phyloP scores from a whole-genome alignment of 2,113 vertebrate genomes.

The Argyrosomus japonicus region DNA sequence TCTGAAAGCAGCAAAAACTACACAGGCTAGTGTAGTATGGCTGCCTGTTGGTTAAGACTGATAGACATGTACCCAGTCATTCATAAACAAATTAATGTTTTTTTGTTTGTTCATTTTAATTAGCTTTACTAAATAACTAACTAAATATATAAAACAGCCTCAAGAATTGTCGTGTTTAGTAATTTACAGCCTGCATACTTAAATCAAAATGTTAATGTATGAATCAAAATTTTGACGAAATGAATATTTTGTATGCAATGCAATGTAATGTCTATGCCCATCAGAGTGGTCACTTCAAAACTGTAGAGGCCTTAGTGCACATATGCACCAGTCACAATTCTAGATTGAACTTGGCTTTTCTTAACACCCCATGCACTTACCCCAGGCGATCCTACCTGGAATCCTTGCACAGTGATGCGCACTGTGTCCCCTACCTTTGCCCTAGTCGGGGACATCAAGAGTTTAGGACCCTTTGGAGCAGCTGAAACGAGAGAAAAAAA shows the following conservation, averaged over 20 bases:
- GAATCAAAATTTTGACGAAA: background rate
- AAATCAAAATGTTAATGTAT: background rate
- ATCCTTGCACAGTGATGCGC: conserved; percentile 93
- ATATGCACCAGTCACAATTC: conserved; percentile 14
- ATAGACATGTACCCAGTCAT: conserved; percentile 25
- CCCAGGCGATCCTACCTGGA: conserved; percentile 88
- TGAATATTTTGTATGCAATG: background rate
- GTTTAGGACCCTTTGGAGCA: conserved; percentile 95
- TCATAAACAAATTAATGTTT: conserved; percentile 30
- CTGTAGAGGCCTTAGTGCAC: conserved; percentile 33
- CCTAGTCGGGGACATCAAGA: conserved; percentile 90
- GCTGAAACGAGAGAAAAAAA: conserved; percentile 79
- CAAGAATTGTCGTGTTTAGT: background rate
- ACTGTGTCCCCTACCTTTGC: conserved; percentile 96
- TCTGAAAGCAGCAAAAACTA: conserved; percentile 32
- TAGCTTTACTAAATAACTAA: background rate
- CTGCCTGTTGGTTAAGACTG: conserved; percentile 17
- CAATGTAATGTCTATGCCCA: background rate
- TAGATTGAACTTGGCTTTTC: conserved; percentile 37
- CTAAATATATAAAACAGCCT: background rate
- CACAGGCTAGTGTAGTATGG: background rate
- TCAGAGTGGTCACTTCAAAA: conserved; percentile 54
- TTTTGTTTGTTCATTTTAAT: conserved; percentile 1
- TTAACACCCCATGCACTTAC: conserved; percentile 72
- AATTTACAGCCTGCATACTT: background rate